A percentile compares a stretch with the other conserved stretches of the same genome.
Evolutionary conservation across 2,797 vertebrate species (phyloP).

Genomic region (Macrochelys suwanniensis): DNA sequence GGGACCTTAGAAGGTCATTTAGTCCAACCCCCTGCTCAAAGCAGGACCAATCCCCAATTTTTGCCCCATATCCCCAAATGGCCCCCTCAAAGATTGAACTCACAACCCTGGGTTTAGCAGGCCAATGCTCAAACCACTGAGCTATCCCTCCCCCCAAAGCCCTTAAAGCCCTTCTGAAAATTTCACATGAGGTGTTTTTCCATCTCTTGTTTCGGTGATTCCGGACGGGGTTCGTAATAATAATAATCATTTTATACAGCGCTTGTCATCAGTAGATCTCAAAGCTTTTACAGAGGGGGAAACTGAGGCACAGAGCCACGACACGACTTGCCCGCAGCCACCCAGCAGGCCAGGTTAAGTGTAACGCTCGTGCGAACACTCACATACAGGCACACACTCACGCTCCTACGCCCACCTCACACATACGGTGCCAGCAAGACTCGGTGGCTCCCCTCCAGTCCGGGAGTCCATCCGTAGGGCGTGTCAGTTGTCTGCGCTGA

Average conservation of each 20-base stretch:
- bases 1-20: too few species aligned
- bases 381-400: neutral
- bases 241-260: neutral
- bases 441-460: neutral
- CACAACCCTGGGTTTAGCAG: too few species aligned
- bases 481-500: neutral
- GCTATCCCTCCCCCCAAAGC: too few species aligned
- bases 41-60: too few species aligned
- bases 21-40: too few species aligned
- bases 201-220: neutral
- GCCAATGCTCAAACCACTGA: too few species aligned
- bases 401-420: too few species aligned
- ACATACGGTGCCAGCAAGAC: neutral
- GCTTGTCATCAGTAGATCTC: neutral
- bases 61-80: too few species aligned
- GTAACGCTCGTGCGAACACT: rapidly evolving
- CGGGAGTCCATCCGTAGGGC: neutral
- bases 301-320: neutral
- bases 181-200: neutral
- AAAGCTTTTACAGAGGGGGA: neutral
- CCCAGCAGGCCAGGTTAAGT: neutral
- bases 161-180: neutral
- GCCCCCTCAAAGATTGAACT: too few species aligned
- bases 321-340: neutral
- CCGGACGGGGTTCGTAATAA: neutral